Evolutionary conservation across 2,113 vertebrate species (phyloP).

Genomic region (Dasyprocta punctata): DNA sequence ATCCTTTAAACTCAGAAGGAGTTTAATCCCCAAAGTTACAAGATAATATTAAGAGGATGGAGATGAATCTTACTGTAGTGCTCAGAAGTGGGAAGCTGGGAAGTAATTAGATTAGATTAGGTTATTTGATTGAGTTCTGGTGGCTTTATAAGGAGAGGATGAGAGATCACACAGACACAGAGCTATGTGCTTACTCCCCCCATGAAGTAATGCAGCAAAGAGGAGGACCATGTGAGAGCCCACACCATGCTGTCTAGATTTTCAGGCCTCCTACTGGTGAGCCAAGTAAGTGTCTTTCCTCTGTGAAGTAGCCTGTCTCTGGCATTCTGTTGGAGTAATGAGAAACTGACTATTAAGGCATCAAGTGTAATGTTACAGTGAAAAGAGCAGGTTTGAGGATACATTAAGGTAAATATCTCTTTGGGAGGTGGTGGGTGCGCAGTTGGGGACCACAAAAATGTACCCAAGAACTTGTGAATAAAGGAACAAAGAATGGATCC

Average conservation of each 20-base stretch:
- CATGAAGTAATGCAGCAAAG: neutral
- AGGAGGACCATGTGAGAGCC: neutral
- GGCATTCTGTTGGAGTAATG: neutral
- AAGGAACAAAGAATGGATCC: neutral
- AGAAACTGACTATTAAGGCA: neutral
- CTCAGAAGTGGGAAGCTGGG: neutral
- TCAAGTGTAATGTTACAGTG: neutral
- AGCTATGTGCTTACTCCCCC: neutral
- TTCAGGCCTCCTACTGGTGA: neutral
- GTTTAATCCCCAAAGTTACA: neutral
- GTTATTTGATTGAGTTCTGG: neutral
- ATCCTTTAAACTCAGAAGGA: neutral
- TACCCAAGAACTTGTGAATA: neutral
- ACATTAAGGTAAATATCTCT: constrained; percentile 3
- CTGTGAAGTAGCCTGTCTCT: neutral
- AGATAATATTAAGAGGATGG: neutral
- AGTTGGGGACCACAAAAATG: neutral
- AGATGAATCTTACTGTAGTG: neutral
- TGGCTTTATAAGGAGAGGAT: neutral
- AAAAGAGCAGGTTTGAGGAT: neutral
- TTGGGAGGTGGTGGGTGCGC: neutral
- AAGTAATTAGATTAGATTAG: neutral
- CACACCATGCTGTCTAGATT: neutral
- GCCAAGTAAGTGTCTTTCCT: neutral
- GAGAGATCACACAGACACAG: neutral